phyloP scores from a whole-genome alignment of 35 echinoderm and acorn worm genomes.

The Apostichopus japonicus region DNA sequence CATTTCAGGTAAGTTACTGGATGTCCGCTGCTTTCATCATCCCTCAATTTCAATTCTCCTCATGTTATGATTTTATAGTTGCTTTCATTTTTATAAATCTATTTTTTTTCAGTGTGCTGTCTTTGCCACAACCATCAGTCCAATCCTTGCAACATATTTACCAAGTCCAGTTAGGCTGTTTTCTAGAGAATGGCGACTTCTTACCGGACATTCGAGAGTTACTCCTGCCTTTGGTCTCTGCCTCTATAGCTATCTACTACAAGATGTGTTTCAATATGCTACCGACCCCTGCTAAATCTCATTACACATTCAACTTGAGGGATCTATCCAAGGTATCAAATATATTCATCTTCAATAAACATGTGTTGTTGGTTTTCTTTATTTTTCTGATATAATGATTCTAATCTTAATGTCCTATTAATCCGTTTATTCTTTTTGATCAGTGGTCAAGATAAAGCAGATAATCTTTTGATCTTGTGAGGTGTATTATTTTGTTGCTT shows the following conservation, averaged over 20 bases:
- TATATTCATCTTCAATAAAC: too few relatives aligned
- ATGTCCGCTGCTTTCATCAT: too few relatives aligned
- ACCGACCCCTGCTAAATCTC: slow-evolving; percentile 96
- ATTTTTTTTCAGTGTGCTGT: slow-evolving; percentile 68
- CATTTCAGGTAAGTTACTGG: slow-evolving; percentile 77
- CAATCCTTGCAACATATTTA: slow-evolving; percentile 97
- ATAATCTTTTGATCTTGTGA: too few relatives aligned
- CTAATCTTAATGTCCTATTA: too few relatives aligned
- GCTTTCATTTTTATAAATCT: too few relatives aligned
- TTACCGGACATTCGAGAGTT: slow-evolving; percentile 89
- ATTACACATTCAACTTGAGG: slow-evolving; percentile 98
- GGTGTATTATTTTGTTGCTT: too few relatives aligned
- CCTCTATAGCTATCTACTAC: slow-evolving; percentile 97
- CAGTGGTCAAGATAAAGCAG: too few relatives aligned
- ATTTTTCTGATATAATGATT: too few relatives aligned
- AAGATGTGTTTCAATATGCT: slow-evolving; percentile 97
- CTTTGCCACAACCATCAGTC: slow-evolving; percentile 90
- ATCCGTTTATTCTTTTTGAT: too few relatives aligned
- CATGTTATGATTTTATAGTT: too few relatives aligned
- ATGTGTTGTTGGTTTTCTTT: too few relatives aligned
- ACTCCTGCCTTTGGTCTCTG: slow-evolving; percentile 85
- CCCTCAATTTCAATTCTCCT: too few relatives aligned
- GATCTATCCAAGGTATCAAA: slow-evolving; percentile 89
- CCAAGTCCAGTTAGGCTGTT: slow-evolving; percentile 93
- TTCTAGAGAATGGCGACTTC: slow-evolving; percentile 93